These are phyloP conservation scores for Eristalis arbustorum DNA, from an alignment of 2,888 invertebrate species.

Conservation along the genomic window DNA sequence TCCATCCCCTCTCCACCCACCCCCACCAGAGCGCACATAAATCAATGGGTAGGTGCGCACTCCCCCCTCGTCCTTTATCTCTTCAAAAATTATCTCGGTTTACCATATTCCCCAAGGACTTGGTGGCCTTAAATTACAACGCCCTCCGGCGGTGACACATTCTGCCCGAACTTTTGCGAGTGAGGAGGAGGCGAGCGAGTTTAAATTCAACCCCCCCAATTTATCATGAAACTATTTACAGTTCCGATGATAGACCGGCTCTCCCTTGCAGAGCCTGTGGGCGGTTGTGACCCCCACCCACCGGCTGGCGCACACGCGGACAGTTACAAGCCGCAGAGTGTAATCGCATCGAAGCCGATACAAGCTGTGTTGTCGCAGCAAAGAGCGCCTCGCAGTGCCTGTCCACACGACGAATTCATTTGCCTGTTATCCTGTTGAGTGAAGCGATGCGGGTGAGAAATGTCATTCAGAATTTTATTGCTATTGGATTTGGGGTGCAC, in stretches of 20 bases:
- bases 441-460: not conserved
- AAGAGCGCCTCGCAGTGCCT: too few species aligned
- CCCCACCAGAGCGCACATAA: conserved; percentile 2
- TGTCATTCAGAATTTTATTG: not conserved
- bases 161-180: not conserved
- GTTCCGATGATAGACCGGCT: not conserved
- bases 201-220: conserved; percentile 29
- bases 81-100: not conserved
- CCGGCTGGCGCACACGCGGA: not conserved
- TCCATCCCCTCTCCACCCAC: not conserved
- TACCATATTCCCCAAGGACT: not conserved
- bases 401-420: not conserved
- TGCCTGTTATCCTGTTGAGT: not conserved
- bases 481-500: not conserved
- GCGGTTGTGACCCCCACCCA: not conserved
- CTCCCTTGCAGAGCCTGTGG: not conserved
- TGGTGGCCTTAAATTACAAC: not conserved
- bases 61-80: not conserved
- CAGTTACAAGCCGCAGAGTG: not conserved
- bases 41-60: conserved; percentile 4
- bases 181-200: not conserved
- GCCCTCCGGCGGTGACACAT: not conserved
- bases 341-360: not conserved
- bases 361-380: too few species aligned
- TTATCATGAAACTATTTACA: conserved; percentile 43